Evolutionary conservation across 2,113 vertebrate species (phyloP), one percentile per base, ranked within the genome.

Genomic region (Laticauda laticaudata): DNA sequence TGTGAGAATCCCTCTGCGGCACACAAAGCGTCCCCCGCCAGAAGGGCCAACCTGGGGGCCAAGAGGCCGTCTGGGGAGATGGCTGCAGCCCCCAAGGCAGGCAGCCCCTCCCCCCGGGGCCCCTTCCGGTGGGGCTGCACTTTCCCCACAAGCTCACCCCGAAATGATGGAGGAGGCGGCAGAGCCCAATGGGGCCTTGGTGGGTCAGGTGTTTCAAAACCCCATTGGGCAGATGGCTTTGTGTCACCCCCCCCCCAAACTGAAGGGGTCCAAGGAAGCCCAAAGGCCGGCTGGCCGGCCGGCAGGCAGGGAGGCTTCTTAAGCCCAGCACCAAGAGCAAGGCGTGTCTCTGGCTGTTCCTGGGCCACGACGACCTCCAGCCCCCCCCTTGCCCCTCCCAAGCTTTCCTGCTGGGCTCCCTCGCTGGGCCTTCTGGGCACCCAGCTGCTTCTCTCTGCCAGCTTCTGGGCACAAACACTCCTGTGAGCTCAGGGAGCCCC

Each of bases 91-190:
- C 23, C 59, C 24, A 61, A 26, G 29, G 29, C 64, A 69, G 12
- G 29, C 12, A 1, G 15, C n/a, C 2, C 11, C 26, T 11, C 0
- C n/a, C 14, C 48, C 48, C 1, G 48, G 7, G 14, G 15, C 5
- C 14, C 34, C 34, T 51, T 21, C 75, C 3, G 34, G 18, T 18
- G 39, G 75, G 6, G 1, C 34, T 20, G 75, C 7, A 2, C 75
- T 3, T 81, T 43, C 18, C 34, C 75, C 34, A 20, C 15, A 81
- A 39, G 34, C 7, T 81, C 69, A 8, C 69, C n/a, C n/a, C 20
- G 34, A 39, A 39, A 81, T 3, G 15, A 39, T 4, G 34, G 34
- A 81, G 75, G 18, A 2, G 11, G 51, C 51, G 5, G 45, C 51
- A 51, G 48, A 1, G 6, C 18, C 69, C 69, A 14, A 15, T n/a